Base-by-base conservation (phyloP, 2,888 invertebrate genomes). In the Aromia moschata region DNA sequence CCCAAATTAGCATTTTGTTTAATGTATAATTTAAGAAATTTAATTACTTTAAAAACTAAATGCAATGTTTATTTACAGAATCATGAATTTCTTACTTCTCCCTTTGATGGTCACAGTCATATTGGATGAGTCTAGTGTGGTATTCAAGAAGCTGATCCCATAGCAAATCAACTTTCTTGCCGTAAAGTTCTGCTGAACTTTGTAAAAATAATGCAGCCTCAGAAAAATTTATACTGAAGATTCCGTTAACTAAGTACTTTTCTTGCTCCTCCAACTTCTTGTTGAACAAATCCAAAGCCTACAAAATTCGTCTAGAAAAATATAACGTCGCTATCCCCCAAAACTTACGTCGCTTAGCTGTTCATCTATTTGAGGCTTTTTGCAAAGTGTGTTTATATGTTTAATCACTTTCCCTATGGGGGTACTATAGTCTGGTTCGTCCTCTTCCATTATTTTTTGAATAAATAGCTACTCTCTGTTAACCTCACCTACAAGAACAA, bases 191-290 rank as follows among this genome's bases (percentile, higher is more conserved):
- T 14, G 87, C 86, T 12, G 89, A 88, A 74, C 89, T 89, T 80
- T 93, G 91, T 65, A 93, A 78, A 60, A 93, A 81, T 67, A 92
- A 78, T n/a, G 91, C 92, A 57, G 91, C 87, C 81, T 92, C 89
- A 1, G 89, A 85, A 82, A 91, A 93, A 79, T 91, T 91, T 72
- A 86, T 85, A 37, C 81, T 76, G 54, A 75, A 79, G 9, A 83
- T 81, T 10, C 80, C 78, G 56, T 83, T 82, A 33, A 78, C 78
- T 70, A 84, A 73, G 52, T 80, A 82, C 15, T 82, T 70, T 47
- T 80, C 80, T 25, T 73, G 70, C 37, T 74, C 66, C 7, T 70
- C 81, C 67, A 84, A 81, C 74, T 83, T 82, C 78, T 82, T 83
- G 79, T 86, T 81, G 80, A 84, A 87, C 63, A 83, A 82, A 74